Evolutionary conservation across 2,113 vertebrate genomes (phyloP).

Genomic region (Hippotragus niger): DNA sequence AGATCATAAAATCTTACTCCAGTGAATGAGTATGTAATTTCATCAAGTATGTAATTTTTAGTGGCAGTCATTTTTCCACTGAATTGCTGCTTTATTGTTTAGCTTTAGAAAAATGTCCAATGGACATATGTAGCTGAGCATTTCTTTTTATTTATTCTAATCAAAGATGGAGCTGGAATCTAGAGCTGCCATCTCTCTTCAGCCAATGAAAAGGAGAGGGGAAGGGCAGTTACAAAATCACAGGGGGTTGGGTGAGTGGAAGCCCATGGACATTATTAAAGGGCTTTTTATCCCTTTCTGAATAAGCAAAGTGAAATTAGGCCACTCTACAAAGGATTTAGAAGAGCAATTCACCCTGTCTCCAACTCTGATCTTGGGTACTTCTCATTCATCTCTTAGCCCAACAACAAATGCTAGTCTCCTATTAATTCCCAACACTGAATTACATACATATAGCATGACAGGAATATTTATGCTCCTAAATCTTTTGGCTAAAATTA

Average conservation of each 20-base stretch:
- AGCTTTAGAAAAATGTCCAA: not conserved
- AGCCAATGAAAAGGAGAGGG: not conserved
- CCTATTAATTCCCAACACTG: not conserved
- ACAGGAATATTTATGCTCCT: not conserved
- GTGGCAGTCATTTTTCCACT: not conserved
- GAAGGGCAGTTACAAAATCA: not conserved
- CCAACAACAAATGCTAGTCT: not conserved
- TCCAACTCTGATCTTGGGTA: not conserved
- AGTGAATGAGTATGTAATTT: not conserved
- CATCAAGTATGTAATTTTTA: not conserved
- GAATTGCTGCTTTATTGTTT: not conserved
- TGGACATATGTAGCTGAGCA: not conserved
- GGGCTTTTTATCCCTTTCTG: not conserved
- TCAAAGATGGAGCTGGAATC: not conserved
- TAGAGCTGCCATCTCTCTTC: not conserved
- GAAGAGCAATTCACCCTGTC: not conserved
- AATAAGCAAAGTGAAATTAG: constrained; percentile 19
- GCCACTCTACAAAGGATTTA: not conserved
- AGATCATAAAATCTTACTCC: not conserved
- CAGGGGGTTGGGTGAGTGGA: not conserved
- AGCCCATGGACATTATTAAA: not conserved
- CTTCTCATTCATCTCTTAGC: not conserved
- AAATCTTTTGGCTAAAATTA: not conserved
- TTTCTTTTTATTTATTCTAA: constrained; percentile 7
- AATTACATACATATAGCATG: not conserved